phyloP scores from a whole-genome alignment of 2,113 vertebrate species.

The Chauna torquata region DNA sequence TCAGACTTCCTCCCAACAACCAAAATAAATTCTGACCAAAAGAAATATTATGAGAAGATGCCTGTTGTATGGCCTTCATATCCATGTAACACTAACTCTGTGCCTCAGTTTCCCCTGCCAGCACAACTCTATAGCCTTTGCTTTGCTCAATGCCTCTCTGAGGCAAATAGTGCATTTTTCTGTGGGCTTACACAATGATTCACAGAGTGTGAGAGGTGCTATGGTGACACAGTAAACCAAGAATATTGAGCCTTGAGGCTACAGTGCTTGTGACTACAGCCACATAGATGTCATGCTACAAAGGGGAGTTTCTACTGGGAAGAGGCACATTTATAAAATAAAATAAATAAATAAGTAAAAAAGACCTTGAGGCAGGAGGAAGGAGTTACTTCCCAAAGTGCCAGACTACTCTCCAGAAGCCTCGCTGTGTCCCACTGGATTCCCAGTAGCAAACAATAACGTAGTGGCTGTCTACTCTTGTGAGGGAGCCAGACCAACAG shows the following conservation, averaged over 20 bases:
- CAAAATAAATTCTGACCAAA: neutral
- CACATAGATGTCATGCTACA: fast-evolving
- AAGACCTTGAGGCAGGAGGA: neutral
- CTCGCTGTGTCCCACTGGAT: neutral
- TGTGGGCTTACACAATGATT: fast-evolving
- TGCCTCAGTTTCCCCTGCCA: neutral
- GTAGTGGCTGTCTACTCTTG: constrained; percentile 34
- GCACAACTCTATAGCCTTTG: neutral
- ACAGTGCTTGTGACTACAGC: neutral
- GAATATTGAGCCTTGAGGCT: neutral
- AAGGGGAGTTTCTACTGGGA: neutral
- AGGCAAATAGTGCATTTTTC: neutral
- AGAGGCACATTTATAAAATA: neutral
- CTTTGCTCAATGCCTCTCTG: neutral
- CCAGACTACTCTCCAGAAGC: constrained; percentile 18
- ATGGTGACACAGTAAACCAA: neutral
- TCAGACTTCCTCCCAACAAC: neutral
- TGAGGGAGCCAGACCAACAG: constrained; percentile 27
- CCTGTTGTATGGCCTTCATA: neutral
- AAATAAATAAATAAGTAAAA: neutral
- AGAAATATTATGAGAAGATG: neutral
- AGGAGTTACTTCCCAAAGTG: neutral
- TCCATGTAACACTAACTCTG: fast-evolving
- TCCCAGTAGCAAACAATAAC: constrained; percentile 19
- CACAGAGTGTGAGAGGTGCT: neutral